These are phyloP conservation scores for Thalassophryne amazonica DNA, from an alignment of 2,797 vertebrate genomes.

Conservation along the genomic window DNA sequence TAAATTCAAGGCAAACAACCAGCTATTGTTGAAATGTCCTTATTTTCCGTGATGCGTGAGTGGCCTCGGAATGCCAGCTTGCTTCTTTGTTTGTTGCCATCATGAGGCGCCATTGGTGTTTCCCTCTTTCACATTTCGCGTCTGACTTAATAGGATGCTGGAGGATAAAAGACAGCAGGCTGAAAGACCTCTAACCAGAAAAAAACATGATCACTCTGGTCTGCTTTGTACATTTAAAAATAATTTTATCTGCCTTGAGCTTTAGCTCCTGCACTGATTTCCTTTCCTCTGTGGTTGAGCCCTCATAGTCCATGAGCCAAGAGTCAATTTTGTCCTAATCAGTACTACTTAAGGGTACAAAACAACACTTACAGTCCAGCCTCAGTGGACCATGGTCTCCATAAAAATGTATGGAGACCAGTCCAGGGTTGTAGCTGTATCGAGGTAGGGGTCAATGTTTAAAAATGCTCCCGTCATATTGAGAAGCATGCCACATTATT, in stretches of 20 bases:
- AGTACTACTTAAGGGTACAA: too few species aligned
- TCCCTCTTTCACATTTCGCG: slow-evolving; percentile 6
- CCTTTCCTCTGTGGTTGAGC: background rate
- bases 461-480: too few species aligned
- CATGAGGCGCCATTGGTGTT: background rate
- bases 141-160: slow-evolving; percentile 37
- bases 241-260: slow-evolving; percentile 14
- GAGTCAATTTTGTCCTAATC: too few species aligned
- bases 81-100: slow-evolving; percentile 19
- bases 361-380: too few species aligned
- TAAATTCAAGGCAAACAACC: slow-evolving; percentile 21
- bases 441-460: too few species aligned
- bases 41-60: slow-evolving; percentile 14
- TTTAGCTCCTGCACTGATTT: background rate
- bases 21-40: slow-evolving; percentile 6
- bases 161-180: slow-evolving; percentile 30
- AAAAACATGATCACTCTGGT: slow-evolving; percentile 21
- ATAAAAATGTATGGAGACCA: too few species aligned
- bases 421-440: too few species aligned
- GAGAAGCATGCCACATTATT: too few species aligned
- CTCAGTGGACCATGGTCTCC: too few species aligned
- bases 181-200: slow-evolving; percentile 17
- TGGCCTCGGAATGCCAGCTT: slow-evolving; percentile 13
- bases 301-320: too few species aligned
- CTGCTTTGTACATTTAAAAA: slow-evolving; percentile 42